Evolutionary conservation across 2,113 vertebrate species (phyloP).

Genomic region (Mellivora capensis): DNA sequence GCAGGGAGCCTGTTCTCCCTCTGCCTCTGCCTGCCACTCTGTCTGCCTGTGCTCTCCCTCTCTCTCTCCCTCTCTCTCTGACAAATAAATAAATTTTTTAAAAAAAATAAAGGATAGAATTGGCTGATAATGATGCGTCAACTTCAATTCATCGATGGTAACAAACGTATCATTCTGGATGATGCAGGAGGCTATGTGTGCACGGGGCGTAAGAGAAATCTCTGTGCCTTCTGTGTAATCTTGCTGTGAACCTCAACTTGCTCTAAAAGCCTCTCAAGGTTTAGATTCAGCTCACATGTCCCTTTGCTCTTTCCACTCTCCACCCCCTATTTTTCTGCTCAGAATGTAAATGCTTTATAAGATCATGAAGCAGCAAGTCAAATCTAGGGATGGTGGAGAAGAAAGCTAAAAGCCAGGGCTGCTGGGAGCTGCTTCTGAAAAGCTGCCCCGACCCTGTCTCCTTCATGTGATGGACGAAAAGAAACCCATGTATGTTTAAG

Average conservation of each 20-base stretch:
- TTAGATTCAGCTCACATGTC: too few species aligned
- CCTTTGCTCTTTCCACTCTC: neutral
- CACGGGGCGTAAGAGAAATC: neutral
- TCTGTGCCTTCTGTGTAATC: neutral
- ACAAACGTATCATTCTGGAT: neutral
- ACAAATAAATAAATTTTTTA: too few species aligned
- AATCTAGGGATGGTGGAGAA: neutral
- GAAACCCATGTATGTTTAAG: neutral
- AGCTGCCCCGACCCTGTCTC: neutral
- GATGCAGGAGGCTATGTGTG: neutral
- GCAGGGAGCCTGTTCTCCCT: too few species aligned
- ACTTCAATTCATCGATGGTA: neutral
- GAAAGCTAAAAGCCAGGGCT: neutral
- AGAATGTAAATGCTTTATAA: neutral
- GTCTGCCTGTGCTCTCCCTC: too few species aligned
- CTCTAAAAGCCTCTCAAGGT: neutral
- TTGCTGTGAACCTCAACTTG: neutral
- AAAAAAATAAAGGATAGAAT: neutral
- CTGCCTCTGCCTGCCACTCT: too few species aligned
- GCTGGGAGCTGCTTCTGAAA: neutral
- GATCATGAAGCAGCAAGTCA: neutral
- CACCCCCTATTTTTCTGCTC: neutral
- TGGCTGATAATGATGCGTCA: neutral
- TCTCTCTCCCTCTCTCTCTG: too few species aligned
- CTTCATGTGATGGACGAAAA: neutral